A percentile compares a stretch with the other conserved stretches of the same genome.
Conservation (phyloP, 2,888 invertebrate species). For the Seira ritae region DNA sequence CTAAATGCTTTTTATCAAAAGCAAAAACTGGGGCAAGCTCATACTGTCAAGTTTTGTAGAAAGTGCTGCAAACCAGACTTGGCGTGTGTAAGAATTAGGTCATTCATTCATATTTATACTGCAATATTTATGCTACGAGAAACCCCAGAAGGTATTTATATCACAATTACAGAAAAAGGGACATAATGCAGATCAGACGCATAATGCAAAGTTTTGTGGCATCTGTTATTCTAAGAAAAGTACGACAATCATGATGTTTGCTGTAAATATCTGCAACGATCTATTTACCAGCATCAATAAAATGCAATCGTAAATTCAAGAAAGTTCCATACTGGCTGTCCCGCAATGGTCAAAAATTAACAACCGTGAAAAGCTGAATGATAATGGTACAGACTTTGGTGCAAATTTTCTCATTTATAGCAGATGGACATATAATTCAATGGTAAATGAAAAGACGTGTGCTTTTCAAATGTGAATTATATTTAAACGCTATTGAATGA, state of each 20-base stretch:
- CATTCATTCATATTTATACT: too few relatives aligned
- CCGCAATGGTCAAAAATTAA: slow-evolving; percentile 34
- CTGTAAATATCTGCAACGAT: background rate
- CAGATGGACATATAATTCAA: background rate
- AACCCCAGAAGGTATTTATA: background rate
- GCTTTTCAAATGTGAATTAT: too few relatives aligned
- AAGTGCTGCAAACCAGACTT: background rate
- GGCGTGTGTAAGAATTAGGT: background rate
- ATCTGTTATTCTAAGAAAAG: background rate
- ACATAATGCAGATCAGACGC: background rate
- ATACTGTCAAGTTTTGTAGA: too few relatives aligned
- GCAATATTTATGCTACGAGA: too few relatives aligned
- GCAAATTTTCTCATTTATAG: background rate
- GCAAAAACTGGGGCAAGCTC: too few relatives aligned
- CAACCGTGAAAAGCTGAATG: slow-evolving; percentile 38
- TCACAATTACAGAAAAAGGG: background rate
- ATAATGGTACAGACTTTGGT: background rate
- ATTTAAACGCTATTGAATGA: too few relatives aligned
- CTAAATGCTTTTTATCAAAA: background rate
- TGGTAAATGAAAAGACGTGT: too few relatives aligned
- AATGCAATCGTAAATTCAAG: background rate
- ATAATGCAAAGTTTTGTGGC: background rate
- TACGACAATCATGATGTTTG: background rate
- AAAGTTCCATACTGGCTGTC: slow-evolving; percentile 2
- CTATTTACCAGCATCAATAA: slow-evolving; percentile 13